phyloP scores from a whole-genome alignment of 2,888 invertebrate genomes.

The Cosmopolites sordidus region DNA sequence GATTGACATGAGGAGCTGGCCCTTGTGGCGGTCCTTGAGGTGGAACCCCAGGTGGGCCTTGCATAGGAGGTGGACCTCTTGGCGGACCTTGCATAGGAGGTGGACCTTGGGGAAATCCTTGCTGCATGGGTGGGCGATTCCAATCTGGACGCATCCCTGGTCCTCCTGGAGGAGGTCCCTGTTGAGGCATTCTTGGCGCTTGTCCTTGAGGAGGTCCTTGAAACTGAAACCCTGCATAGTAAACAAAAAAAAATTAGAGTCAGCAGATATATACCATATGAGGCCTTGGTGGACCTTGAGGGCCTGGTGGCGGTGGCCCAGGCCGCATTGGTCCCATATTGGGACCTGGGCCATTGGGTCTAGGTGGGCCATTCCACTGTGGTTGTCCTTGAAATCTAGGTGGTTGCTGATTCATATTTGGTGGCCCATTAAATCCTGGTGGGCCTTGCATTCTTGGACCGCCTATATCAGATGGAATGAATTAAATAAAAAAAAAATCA shows the following conservation, averaged over 20 bases:
- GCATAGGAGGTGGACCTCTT: conserved; percentile 50
- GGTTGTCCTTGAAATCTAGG: conserved; percentile 58
- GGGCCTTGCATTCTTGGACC: conserved; percentile 57
- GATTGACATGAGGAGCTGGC: conserved; percentile 93
- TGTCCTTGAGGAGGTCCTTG: conserved; percentile 57
- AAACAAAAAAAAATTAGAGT: conserved; percentile 2
- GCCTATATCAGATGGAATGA: conserved; percentile 32
- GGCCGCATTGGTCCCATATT: conserved; percentile 50
- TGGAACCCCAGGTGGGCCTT: conserved; percentile 50
- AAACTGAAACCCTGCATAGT: conserved; percentile 41
- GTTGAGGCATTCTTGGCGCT: conserved; percentile 57
- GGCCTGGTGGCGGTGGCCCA: conserved; percentile 57
- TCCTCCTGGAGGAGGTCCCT: conserved; percentile 57
- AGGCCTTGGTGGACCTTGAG: conserved; percentile 56
- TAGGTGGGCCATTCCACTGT: conserved; percentile 54
- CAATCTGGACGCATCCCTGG: conserved; percentile 66
- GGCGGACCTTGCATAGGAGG: conserved; percentile 64
- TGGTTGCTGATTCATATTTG: conserved; percentile 48
- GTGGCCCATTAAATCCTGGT: conserved; percentile 57
- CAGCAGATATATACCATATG: conserved; percentile 52
- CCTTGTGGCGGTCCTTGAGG: conserved; percentile 53
- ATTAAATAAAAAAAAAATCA: neutral
- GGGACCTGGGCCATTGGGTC: conserved; percentile 53
- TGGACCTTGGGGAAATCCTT: conserved; percentile 65
- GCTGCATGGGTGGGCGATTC: conserved; percentile 71